Conservation (phyloP, 2,113 vertebrate species). For the Formicarius rufipectus region DNA sequence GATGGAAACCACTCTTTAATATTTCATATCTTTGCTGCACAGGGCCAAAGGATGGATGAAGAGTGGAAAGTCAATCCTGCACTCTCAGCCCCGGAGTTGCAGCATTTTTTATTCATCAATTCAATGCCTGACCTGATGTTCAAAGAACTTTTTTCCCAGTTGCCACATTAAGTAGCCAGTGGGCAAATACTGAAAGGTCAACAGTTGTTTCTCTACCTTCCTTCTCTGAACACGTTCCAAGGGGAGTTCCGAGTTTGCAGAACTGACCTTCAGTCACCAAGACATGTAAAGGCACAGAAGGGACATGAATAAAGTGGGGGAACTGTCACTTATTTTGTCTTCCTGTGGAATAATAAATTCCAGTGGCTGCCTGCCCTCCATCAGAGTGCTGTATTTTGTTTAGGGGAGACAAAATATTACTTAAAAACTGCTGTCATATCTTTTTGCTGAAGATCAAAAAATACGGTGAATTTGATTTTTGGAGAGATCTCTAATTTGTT, state of each 20-base stretch:
- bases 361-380: not conserved
- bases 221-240: not conserved
- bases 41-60: not conserved
- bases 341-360: not conserved
- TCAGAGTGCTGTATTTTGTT: not conserved
- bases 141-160: not conserved
- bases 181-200: slow-evolving; percentile 36
- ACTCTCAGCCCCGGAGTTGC: not conserved
- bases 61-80: not conserved
- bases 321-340: not conserved
- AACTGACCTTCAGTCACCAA: slow-evolving; percentile 1
- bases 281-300: not conserved
- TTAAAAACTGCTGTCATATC: not conserved
- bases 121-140: not conserved
- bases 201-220: slow-evolving; percentile 13
- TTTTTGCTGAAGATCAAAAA: not conserved
- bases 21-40: slow-evolving; percentile 41
- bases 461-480: not conserved
- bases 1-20: slow-evolving; percentile 42
- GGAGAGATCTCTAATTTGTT: not conserved
- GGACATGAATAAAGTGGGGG: not conserved
- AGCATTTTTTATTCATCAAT: slow-evolving; percentile 38
- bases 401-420: not conserved
- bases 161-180: slow-evolving; percentile 14
- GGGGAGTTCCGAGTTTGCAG: not conserved